phyloP scores from a whole-genome alignment of 2,888 invertebrate species.

The Diaprepes abbreviatus region DNA sequence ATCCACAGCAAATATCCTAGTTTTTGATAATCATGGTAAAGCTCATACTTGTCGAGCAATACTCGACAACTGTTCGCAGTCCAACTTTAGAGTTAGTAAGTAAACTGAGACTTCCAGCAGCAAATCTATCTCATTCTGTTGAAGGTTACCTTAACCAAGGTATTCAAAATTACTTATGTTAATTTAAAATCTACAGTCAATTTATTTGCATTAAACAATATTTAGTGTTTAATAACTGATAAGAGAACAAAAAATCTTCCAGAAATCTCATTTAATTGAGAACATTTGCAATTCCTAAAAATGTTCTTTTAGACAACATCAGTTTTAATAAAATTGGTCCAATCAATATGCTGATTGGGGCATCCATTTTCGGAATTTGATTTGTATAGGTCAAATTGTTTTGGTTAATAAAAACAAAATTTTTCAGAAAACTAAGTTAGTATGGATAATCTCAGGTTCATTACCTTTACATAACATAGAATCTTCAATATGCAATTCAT shows the following conservation, averaged over 20 bases:
- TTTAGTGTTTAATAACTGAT: slow-evolving; percentile 16
- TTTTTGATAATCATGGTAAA: slow-evolving; percentile 12
- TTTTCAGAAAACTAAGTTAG: slow-evolving; percentile 27
- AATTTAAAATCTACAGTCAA: slow-evolving; percentile 10
- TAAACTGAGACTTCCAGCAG: neutral
- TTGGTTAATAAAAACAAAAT: neutral
- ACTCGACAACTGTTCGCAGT: slow-evolving; percentile 25
- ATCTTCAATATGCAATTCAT: slow-evolving; percentile 6
- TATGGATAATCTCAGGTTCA: slow-evolving; percentile 23
- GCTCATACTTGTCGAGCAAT: slow-evolving; percentile 17
- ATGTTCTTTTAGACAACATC: too few species aligned
- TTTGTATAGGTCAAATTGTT: slow-evolving; percentile 26
- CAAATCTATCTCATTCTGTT: slow-evolving; percentile 7
- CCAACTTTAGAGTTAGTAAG: slow-evolving; percentile 25
- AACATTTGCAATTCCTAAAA: too few species aligned
- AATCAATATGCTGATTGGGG: slow-evolving; percentile 38
- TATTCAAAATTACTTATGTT: neutral
- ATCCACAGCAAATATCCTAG: slow-evolving; percentile 12
- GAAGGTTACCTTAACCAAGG: slow-evolving; percentile 9
- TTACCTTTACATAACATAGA: neutral
- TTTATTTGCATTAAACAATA: neutral
- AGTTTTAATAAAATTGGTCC: slow-evolving; percentile 6
- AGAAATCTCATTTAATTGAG: neutral
- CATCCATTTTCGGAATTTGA: slow-evolving; percentile 32
- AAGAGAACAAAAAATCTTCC: slow-evolving; percentile 5